phyloP scores from a whole-genome alignment of 92 coral and sea anemone genomes.

The Heliopora coerulea region DNA sequence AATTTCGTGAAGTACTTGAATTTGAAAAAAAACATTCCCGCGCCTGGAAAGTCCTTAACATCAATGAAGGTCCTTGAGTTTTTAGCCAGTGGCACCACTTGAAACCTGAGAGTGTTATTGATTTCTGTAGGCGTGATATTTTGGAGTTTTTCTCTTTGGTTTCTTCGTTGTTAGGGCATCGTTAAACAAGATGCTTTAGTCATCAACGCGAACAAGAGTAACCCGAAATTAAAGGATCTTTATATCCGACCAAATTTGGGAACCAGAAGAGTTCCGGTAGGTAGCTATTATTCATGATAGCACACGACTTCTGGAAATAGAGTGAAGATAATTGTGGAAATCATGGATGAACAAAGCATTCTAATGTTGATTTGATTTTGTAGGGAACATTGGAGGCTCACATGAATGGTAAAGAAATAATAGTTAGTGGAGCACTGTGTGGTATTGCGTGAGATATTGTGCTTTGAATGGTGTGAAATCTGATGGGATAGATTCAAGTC shows the following conservation, averaged over 20 bases:
- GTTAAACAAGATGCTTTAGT: slow-evolving; percentile 90
- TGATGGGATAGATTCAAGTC: too few species aligned
- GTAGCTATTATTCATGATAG: slow-evolving; percentile 30
- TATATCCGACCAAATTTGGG: slow-evolving; percentile 94
- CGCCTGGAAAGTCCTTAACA: too few species aligned
- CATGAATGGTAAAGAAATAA: slow-evolving; percentile 65
- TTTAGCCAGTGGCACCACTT: too few species aligned
- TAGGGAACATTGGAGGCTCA: slow-evolving; percentile 97
- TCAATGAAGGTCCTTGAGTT: too few species aligned
- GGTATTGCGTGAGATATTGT: too few species aligned
- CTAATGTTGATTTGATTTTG: slow-evolving; percentile 1
- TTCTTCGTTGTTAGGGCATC: slow-evolving; percentile 62
- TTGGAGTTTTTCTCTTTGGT: background rate
- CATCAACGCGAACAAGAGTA: slow-evolving; percentile 80
- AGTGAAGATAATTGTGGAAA: too few species aligned
- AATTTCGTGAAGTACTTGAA: too few species aligned
- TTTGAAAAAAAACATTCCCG: too few species aligned
- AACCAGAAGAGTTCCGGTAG: slow-evolving; percentile 79
- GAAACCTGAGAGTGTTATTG: too few species aligned
- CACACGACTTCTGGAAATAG: too few species aligned
- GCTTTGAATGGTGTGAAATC: too few species aligned
- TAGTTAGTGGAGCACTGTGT: background rate
- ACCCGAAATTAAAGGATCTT: slow-evolving; percentile 92
- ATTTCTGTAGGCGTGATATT: too few species aligned
- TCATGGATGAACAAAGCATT: background rate